Percentiles rank a stretch among this genome's conserved stretches.
Evolutionary conservation across 2,113 vertebrate genomes (phyloP).

Genomic region (Cardinalis cardinalis): DNA sequence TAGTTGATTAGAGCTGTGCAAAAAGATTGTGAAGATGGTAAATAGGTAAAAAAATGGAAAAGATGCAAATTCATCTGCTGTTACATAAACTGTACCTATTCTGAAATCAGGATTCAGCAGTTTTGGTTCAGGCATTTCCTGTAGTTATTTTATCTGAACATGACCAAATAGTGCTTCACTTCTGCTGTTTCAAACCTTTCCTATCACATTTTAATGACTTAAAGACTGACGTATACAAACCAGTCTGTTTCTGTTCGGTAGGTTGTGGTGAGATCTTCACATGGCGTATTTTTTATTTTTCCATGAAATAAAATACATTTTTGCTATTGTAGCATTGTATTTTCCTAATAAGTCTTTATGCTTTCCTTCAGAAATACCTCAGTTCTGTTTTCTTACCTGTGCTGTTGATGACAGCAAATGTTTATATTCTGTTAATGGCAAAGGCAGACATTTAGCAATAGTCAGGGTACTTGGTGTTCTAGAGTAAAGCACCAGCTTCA

Average conservation of each 20-base stretch:
- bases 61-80: constrained; percentile 1
- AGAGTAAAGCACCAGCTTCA: background rate
- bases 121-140: constrained; percentile 38
- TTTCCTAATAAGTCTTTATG: background rate
- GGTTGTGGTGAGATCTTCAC: background rate
- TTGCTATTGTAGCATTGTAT: background rate
- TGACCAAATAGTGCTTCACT: constrained; percentile 7
- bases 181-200: constrained; percentile 21
- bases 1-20: background rate
- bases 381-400: background rate
- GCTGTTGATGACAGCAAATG: background rate
- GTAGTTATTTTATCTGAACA: constrained; percentile 19
- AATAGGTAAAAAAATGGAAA: constrained; percentile 10
- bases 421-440: background rate
- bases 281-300: background rate
- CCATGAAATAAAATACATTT: background rate
- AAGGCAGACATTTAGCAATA: background rate
- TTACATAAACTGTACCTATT: constrained; percentile 20
- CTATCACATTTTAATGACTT: constrained; percentile 13
- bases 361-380: background rate
- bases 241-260: background rate
- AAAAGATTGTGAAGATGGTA: constrained; percentile 1
- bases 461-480: background rate
- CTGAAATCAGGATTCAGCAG: constrained; percentile 29
- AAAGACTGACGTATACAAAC: background rate